Base-by-base conservation (phyloP, 2,113 vertebrate genomes). In the Oenanthe oenanthe region DNA sequence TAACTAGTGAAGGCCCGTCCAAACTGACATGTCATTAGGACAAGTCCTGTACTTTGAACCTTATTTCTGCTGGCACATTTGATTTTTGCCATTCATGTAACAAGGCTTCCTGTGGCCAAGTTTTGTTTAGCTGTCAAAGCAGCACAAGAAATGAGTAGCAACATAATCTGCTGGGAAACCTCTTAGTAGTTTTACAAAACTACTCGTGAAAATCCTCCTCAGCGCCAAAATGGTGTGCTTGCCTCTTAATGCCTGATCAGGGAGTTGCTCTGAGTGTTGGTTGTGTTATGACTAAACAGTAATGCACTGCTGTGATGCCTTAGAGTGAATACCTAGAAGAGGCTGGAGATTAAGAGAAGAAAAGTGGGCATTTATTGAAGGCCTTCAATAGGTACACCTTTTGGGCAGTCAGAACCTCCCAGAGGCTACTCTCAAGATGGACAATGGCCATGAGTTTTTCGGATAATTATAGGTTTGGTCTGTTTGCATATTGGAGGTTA, bases 111-210 rank as follows among this genome's bases (percentile, higher is more conserved):
- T 11, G 66, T 93, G 93, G 67, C 83, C 65, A 86, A 60, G 48
- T 77, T 84, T 51, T 80, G 71, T 93, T 93, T 56, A 86, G 75
- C 82, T 95, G 94, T 96, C 93, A 97, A 48, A 94, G 79, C 94
- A 53, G 65, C 72, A 54, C 82, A 89, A 91, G 91, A 92, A 94
- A 78, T 81, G 80, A 91, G 80, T 89, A 81, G 79, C 42, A 80
- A 20, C 13, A 34, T 86, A 90, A 68, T 86, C 72, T 80, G 48
- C 68, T 90, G 89, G 56, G 63, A 86, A 94, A 60, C 89, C 38
- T 83, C 66, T 40, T 34, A 57, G 68, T 74, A 73, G 74, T 85
- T 86, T 54, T 74, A 53, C 31, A 58, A 31, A 89, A 34, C 78
- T 53, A 77, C 56, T 85, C 5, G 18, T 40, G 74, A 88, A 94